These are phyloP conservation scores for Prionace glauca DNA, from an alignment of 2,797 vertebrate species.

Conservation along the genomic window DNA sequence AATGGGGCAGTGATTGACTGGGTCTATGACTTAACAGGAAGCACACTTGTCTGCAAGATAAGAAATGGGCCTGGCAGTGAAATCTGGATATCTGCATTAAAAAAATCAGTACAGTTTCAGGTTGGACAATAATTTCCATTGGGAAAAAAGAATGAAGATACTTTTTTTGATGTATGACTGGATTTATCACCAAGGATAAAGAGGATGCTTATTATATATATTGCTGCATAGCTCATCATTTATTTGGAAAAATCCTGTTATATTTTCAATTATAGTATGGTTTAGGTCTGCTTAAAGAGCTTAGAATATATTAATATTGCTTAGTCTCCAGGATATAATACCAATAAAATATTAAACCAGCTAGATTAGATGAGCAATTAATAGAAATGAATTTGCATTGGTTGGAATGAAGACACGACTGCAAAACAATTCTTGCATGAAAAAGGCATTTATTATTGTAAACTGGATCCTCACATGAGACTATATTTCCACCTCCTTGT, in stretches of 20 bases:
- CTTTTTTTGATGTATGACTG: not conserved
- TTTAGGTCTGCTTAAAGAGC: not conserved
- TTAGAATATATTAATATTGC: constrained; percentile 6
- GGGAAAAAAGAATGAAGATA: not conserved
- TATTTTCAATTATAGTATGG: constrained; percentile 21
- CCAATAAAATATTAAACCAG: constrained; percentile 10
- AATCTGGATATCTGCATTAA: not conserved
- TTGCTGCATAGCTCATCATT: not conserved
- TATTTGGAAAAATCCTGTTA: constrained; percentile 17
- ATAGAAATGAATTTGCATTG: constrained; percentile 24
- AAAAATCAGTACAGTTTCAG: not conserved
- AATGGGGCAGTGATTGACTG: not conserved
- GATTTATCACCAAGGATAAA: not conserved
- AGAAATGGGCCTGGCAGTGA: not conserved
- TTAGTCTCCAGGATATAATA: constrained; percentile 19
- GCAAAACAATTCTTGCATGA: not conserved
- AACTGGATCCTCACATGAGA: not conserved
- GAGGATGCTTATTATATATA: not conserved
- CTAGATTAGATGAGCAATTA: constrained; percentile 23
- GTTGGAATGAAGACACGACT: not conserved
- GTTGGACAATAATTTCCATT: not conserved
- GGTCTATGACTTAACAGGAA: not conserved
- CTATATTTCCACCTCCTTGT: not conserved
- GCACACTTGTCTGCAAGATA: not conserved
- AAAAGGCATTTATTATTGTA: not conserved